Conservation (phyloP, 2,113 vertebrate genomes). For the Odobenus rosmarus region DNA sequence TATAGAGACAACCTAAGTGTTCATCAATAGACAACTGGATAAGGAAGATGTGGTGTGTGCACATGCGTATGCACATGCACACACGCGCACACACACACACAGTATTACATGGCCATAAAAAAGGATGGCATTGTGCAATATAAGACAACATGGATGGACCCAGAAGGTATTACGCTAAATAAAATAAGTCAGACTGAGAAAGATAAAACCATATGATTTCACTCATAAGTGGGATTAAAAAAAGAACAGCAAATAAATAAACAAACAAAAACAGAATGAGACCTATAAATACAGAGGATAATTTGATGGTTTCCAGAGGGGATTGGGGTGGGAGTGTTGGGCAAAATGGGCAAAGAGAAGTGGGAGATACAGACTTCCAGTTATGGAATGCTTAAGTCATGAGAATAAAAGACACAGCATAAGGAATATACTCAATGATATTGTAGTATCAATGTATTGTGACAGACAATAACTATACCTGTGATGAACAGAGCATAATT, state of each 20-base stretch:
- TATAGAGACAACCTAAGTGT: neutral
- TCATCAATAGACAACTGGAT: neutral
- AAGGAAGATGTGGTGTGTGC: neutral
- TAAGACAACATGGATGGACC: neutral
- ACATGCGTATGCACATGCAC: accelerated
- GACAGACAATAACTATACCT: neutral
- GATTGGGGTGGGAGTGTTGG: neutral
- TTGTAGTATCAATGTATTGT: neutral
- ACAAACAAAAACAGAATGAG: neutral
- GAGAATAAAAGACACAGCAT: neutral
- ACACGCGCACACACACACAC: neutral
- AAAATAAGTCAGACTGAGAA: neutral
- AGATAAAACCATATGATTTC: neutral
- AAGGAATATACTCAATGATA: neutral
- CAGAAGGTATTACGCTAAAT: neutral
- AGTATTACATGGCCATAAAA: neutral
- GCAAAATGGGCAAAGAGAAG: neutral
- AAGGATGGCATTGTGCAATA: neutral
- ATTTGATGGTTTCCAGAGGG: neutral
- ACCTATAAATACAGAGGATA: neutral
- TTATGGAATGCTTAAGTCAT: neutral
- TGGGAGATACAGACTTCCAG: neutral
- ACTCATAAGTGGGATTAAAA: neutral
- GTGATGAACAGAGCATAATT: neutral
- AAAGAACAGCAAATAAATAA: neutral